Percentiles rank a stretch among this genome's conserved stretches.
These are phyloP conservation scores for Eriosoma lanigerum DNA, from an alignment of 1,140 invertebrate genomes.

Conservation along the genomic window DNA sequence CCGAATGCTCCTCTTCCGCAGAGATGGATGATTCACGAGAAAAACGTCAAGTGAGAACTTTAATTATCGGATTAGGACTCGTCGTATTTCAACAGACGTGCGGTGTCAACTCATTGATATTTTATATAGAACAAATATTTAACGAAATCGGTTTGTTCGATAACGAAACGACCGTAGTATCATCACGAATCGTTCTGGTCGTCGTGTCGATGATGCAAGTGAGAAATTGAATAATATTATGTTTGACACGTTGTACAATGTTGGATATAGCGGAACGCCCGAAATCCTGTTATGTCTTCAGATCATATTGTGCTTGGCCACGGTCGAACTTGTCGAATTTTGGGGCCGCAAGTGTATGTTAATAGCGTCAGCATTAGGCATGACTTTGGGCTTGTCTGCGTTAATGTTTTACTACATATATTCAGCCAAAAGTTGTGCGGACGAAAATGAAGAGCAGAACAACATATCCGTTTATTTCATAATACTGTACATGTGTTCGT, in stretches of 20 bases:
- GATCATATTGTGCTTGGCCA: neutral
- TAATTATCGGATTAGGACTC: neutral
- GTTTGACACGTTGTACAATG: neutral
- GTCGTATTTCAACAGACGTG: neutral
- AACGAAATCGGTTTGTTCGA: neutral
- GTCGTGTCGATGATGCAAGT: neutral
- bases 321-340: neutral
- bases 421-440: neutral
- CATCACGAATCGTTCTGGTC: neutral
- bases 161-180: neutral
- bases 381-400: neutral
- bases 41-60: neutral
- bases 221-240: neutral
- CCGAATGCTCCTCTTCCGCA: no score
- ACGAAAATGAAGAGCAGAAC: neutral
- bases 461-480: neutral
- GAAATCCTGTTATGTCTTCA: neutral
- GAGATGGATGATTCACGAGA: no score
- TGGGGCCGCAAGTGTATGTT: slow-evolving; percentile 11
- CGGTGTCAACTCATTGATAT: neutral
- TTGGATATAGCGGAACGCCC: neutral
- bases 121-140: neutral
- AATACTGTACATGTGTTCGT: neutral
- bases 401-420: neutral
- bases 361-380: neutral